These are phyloP conservation scores for Tortricodes alternella DNA, from an alignment of 2,888 invertebrate genomes.

Conservation along the genomic window DNA sequence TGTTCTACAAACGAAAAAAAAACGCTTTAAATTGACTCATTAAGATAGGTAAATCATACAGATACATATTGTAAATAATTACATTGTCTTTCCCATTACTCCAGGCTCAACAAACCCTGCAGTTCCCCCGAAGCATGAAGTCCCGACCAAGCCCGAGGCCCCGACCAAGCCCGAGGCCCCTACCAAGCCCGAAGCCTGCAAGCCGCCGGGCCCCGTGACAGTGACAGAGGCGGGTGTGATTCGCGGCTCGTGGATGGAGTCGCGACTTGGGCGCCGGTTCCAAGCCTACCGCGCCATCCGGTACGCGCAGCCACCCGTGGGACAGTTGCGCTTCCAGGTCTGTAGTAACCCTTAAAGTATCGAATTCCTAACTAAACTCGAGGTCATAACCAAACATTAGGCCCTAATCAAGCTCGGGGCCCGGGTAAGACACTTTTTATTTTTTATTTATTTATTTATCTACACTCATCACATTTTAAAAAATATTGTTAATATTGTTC, in stretches of 20 bases:
- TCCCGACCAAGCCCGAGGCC: not conserved
- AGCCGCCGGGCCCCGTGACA: conserved; percentile 37
- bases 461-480: too few relatives aligned
- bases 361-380: too few relatives aligned
- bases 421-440: too few relatives aligned
- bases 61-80: not conserved
- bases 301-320: conserved; percentile 67
- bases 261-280: conserved; percentile 59
- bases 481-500: too few relatives aligned
- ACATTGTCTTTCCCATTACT: not conserved
- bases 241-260: conserved; percentile 58
- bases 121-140: not conserved
- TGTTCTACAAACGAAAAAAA: too few relatives aligned
- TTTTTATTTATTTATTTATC: too few relatives aligned
- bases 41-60: too few relatives aligned
- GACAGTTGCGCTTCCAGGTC: conserved; percentile 63
- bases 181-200: conserved; percentile 5
- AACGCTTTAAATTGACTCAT: too few relatives aligned
- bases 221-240: conserved; percentile 54
- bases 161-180: conserved; percentile 10
- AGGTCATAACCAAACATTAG: too few relatives aligned
- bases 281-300: conserved; percentile 70
- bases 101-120: not conserved
- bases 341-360: not conserved
- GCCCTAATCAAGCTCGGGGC: too few relatives aligned